Evolutionary conservation across 1,140 invertebrate genomes (phyloP).

Genomic region (Drosophila elegans): DNA sequence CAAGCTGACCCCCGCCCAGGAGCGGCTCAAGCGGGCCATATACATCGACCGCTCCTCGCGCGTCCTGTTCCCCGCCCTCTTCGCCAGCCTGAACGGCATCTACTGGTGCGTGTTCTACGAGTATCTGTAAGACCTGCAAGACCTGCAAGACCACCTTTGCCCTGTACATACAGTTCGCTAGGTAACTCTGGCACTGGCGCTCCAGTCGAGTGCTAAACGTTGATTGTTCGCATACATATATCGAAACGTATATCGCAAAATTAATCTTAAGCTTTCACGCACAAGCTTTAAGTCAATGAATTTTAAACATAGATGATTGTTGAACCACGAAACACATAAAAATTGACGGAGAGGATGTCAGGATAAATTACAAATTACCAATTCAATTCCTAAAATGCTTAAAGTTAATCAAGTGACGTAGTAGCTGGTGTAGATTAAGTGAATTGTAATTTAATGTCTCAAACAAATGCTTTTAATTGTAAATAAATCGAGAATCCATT

Average conservation of each 20-base stretch:
- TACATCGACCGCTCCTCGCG: constrained; percentile 94
- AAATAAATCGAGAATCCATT: constrained; percentile 65
- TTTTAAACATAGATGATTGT: constrained; percentile 65
- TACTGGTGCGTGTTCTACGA: constrained; percentile 96
- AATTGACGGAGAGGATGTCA: neutral
- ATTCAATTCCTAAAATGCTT: constrained; percentile 73
- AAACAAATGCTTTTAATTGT: constrained; percentile 80
- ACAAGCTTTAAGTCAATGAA: constrained; percentile 71
- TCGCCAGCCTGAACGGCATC: constrained; percentile 92
- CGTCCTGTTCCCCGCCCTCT: constrained; percentile 94
- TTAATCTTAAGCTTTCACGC: constrained; percentile 56
- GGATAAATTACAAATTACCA: constrained; percentile 50
- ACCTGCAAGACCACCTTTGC: constrained; percentile 2
- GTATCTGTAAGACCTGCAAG: constrained; percentile 88
- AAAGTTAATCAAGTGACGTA: constrained; percentile 56
- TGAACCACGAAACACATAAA: constrained; percentile 14
- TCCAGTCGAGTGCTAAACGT: constrained; percentile 54
- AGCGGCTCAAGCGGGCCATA: constrained; percentile 90
- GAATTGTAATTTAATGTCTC: constrained; percentile 70
- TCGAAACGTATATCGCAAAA: constrained; percentile 40
- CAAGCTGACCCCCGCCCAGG: constrained; percentile 87
- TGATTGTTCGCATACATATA: constrained; percentile 69
- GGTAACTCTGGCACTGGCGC: constrained; percentile 18
- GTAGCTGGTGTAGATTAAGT: constrained; percentile 60
- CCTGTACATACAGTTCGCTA: constrained; percentile 58